Percentiles rank a stretch among this genome's conserved stretches.
phyloP scores from a whole-genome alignment of 2,888 invertebrate genomes.

The Lithosia quadra region DNA sequence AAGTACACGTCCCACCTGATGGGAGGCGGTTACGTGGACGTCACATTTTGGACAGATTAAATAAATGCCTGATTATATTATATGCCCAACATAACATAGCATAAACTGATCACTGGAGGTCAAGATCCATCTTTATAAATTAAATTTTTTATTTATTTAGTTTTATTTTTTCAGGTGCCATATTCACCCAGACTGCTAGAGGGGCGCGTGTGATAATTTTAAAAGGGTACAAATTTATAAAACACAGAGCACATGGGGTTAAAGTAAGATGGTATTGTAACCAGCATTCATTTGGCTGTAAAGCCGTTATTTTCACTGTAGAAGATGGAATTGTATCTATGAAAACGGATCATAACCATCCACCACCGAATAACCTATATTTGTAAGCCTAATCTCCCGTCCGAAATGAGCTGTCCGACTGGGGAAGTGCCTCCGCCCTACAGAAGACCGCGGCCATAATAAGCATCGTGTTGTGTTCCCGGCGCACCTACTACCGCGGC shows the following conservation, averaged over 20 bases:
- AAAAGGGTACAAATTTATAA: slow-evolving; percentile 34
- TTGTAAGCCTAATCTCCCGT: background rate
- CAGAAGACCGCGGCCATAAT: no score
- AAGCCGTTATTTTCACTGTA: slow-evolving; percentile 53
- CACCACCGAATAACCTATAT: slow-evolving; percentile 8
- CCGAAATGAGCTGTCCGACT: no score
- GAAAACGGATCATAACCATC: slow-evolving; percentile 38
- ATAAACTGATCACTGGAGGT: no score
- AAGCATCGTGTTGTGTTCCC: background rate
- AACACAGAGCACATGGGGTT: slow-evolving; percentile 17
- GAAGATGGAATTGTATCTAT: slow-evolving; percentile 41
- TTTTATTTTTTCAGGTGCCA: slow-evolving; percentile 16
- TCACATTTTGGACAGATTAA: no score
- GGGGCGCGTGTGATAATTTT: slow-evolving; percentile 29
- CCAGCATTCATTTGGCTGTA: slow-evolving; percentile 41
- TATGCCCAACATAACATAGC: no score
- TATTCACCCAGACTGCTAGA: slow-evolving; percentile 18
- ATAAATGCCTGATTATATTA: no score
- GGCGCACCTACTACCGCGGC: background rate
- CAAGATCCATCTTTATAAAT: background rate
- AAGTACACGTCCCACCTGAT: no score
- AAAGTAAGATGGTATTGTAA: slow-evolving; percentile 33
- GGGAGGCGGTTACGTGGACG: no score
- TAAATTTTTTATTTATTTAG: background rate
- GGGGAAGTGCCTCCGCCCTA: no score